Conservation (phyloP, 2,113 vertebrate species). For the Xyrauchen texanus region DNA sequence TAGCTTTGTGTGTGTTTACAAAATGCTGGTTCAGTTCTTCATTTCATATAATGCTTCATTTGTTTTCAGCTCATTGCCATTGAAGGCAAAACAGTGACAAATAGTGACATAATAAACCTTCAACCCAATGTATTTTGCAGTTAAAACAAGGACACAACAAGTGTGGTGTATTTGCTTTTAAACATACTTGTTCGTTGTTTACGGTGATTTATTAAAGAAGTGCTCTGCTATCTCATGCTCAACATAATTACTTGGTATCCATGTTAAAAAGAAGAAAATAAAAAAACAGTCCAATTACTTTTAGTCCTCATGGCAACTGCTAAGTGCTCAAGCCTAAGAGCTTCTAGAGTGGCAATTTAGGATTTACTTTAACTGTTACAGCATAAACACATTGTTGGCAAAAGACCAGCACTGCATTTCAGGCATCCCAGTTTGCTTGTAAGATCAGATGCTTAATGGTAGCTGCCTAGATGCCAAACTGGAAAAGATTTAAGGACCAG, state of each 20-base stretch:
- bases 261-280: background rate
- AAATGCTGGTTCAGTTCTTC: background rate
- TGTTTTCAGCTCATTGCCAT: background rate
- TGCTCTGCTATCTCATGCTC: conserved; percentile 1
- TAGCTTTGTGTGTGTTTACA: too few relatives aligned
- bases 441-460: conserved; percentile 14
- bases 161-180: background rate
- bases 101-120: background rate
- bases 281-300: conserved; percentile 13
- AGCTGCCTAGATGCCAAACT: conserved; percentile 10
- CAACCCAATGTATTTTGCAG: background rate
- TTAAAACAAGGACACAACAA: background rate
- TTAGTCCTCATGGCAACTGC: conserved; percentile 2
- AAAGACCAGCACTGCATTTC: conserved; percentile 20
- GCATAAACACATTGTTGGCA: conserved; percentile 27
- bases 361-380: conserved; percentile 19
- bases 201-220: background rate
- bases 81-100: background rate
- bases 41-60: background rate
- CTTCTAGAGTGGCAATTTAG: conserved; percentile 32
- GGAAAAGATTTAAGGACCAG: conserved; percentile 7
- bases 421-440: background rate
- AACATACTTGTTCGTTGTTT: background rate
- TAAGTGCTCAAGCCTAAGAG: conserved; percentile 24
- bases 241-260: conserved; percentile 8